Conservation (phyloP, 2,113 vertebrate genomes). For the Butorides virescens region DNA sequence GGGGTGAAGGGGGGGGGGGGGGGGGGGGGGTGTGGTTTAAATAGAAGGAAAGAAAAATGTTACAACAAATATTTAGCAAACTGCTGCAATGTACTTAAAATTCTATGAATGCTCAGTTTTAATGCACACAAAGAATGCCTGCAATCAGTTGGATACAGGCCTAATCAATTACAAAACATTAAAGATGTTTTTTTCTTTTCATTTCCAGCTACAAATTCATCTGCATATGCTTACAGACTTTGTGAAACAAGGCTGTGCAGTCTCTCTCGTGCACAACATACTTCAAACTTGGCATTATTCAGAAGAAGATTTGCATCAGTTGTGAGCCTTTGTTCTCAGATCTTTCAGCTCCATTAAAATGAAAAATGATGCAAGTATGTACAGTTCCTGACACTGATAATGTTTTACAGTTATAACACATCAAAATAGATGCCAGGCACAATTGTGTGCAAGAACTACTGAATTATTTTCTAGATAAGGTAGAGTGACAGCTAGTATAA, state of each 20-base stretch:
- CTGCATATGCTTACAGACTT: not conserved
- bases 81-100: not conserved
- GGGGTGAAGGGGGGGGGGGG: no score
- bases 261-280: not conserved
- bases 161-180: conserved; percentile 19
- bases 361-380: not conserved
- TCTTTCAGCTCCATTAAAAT: conserved; percentile 30
- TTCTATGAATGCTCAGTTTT: conserved; percentile 16
- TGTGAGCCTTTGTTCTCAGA: conserved; percentile 28
- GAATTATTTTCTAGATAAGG: conserved; percentile 51
- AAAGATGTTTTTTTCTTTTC: not conserved
- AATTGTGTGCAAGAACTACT: not conserved
- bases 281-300: not conserved
- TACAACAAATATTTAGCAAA: conserved; percentile 30
- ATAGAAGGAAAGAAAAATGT: not conserved
- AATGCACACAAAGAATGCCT: not conserved
- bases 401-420: conserved; percentile 52
- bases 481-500: conserved; percentile 44
- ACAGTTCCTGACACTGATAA: conserved; percentile 35
- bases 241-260: not conserved
- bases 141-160: not conserved
- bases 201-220: conserved; percentile 6
- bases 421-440: conserved; percentile 20
- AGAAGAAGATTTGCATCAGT: conserved; percentile 28
- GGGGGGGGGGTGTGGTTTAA: no score